phyloP scores from a whole-genome alignment of 1,140 invertebrate genomes.

The Drosophila grimshawi region DNA sequence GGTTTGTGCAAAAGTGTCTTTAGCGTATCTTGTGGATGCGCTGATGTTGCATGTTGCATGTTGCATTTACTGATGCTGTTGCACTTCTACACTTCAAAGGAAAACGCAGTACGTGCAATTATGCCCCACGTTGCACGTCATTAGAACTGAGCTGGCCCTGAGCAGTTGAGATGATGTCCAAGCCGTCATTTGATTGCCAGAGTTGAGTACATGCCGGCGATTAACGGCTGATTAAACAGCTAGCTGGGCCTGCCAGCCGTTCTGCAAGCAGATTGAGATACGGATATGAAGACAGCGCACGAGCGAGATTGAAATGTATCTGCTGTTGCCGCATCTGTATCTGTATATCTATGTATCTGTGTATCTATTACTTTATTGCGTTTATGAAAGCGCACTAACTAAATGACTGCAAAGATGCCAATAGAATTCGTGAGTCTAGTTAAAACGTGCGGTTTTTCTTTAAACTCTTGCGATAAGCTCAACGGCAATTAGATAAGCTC shows the following conservation, averaged over 20 bases:
- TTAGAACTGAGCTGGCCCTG: constrained; percentile 61
- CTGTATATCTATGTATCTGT: neutral
- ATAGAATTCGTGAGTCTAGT: constrained; percentile 17
- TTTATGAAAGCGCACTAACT: constrained; percentile 19
- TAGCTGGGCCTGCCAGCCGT: neutral
- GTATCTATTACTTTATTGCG: constrained; percentile 25
- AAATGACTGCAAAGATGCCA: constrained; percentile 19
- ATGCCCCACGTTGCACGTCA: constrained; percentile 69
- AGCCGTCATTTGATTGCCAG: constrained; percentile 60
- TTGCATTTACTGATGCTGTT: constrained; percentile 20
- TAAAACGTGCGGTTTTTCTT: constrained; percentile 3
- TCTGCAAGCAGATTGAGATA: constrained; percentile 23
- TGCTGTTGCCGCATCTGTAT: constrained; percentile 31
- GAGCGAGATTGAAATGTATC: constrained; percentile 50
- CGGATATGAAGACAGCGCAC: constrained; percentile 15
- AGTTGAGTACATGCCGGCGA: constrained; percentile 60
- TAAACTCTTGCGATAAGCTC: neutral
- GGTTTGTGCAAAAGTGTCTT: constrained; percentile 56
- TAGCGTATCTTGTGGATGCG: constrained; percentile 27
- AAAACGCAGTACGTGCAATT: constrained; percentile 73
- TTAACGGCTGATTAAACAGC: constrained; percentile 73
- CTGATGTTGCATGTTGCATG: constrained; percentile 16
- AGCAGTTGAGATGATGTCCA: constrained; percentile 51
- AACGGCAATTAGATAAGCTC: constrained; percentile 12
- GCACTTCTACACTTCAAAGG: constrained; percentile 71